Evolutionary conservation across 2,888 invertebrate genomes (phyloP).

Genomic region (Litoditis marina): DNA sequence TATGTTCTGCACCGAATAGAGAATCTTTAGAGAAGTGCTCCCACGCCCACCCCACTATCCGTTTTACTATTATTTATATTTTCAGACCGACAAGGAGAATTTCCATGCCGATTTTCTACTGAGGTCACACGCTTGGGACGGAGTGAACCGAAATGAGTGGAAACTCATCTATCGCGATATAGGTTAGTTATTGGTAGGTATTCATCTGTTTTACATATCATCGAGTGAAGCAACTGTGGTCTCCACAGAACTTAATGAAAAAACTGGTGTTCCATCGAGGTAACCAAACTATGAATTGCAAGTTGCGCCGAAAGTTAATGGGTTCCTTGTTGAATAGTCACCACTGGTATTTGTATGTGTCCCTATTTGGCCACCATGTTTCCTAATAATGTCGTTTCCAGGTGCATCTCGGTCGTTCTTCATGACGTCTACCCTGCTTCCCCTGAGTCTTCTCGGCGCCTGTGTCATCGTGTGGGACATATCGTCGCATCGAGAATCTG

Average conservation of each 20-base stretch:
- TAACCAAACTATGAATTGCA: no score
- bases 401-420: slow-evolving; percentile 37
- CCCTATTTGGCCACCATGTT: not conserved
- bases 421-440: slow-evolving; percentile 33
- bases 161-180: slow-evolving; percentile 37
- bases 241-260: no score
- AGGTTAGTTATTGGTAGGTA: slow-evolving; percentile 16
- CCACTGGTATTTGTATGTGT: not conserved
- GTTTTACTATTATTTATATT: not conserved
- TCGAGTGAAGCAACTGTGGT: no score
- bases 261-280: no score
- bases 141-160: slow-evolving; percentile 29
- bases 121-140: slow-evolving; percentile 30
- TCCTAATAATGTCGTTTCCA: slow-evolving; percentile 8
- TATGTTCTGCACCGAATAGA: no score
- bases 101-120: slow-evolving; percentile 33
- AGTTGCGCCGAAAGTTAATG: no score
- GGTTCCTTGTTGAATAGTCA: no score
- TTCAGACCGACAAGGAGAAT: slow-evolving; percentile 35
- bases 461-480: slow-evolving; percentile 24
- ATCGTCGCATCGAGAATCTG: slow-evolving; percentile 15
- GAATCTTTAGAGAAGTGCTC: no score
- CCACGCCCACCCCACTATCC: no score
- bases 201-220: not conserved
- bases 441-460: slow-evolving; percentile 26